These are phyloP conservation scores for Ectemnius cavifrons DNA, from an alignment of 2,888 invertebrate species.

Conservation along the genomic window DNA sequence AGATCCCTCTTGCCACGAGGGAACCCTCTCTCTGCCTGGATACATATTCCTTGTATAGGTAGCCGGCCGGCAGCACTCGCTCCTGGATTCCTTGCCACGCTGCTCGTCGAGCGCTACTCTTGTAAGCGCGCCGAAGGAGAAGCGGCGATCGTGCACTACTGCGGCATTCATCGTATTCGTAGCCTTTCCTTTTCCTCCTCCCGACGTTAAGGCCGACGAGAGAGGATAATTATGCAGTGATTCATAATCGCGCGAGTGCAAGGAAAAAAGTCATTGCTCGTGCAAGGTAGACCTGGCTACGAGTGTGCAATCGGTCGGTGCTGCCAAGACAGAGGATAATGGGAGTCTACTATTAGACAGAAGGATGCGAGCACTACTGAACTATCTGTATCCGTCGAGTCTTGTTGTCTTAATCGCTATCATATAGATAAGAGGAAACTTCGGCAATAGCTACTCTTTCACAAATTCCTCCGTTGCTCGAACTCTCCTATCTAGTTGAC, in stretches of 20 bases:
- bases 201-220: conserved; percentile 54
- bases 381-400: too few species aligned
- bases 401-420: too few species aligned
- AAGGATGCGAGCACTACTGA: conserved; percentile 16
- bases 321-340: conserved; percentile 14
- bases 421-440: too few species aligned
- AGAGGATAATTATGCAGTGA: conserved; percentile 58
- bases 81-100: too few species aligned
- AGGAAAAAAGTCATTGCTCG: conserved; percentile 60
- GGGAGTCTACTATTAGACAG: conserved; percentile 11
- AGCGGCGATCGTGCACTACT: not conserved
- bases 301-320: too few species aligned
- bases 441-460: too few species aligned
- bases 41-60: too few species aligned
- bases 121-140: too few species aligned
- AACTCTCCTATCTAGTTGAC: too few species aligned
- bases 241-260: conserved; percentile 56
- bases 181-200: conserved; percentile 52
- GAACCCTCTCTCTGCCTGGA: conserved; percentile 24
- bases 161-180: conserved; percentile 1
- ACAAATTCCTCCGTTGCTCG: too few species aligned
- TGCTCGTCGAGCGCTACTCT: too few species aligned
- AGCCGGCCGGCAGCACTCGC: too few species aligned
- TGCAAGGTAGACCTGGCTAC: conserved; percentile 51
- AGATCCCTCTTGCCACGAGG: conserved; percentile 5